A percentile compares a stretch with the other conserved stretches of the same genome.
Evolutionary conservation across 2,888 invertebrate genomes (phyloP).

Genomic region (Stenichneumon culpator): DNA sequence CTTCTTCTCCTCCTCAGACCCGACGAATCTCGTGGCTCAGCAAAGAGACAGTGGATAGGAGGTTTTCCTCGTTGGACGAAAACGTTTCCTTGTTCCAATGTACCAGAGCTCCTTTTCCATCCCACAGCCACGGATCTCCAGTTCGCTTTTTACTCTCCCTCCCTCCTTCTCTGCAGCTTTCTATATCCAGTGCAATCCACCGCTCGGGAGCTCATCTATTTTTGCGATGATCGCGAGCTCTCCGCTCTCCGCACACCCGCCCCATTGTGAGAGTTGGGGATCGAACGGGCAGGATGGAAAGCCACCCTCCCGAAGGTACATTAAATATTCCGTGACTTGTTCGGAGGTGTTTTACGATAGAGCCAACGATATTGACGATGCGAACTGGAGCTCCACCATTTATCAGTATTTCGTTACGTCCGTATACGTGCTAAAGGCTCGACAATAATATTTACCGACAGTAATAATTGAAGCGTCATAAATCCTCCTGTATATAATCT

Average conservation of each 20-base stretch:
- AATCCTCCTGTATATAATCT: background rate
- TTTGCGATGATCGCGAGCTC: slow-evolving; percentile 33
- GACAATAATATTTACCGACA: background rate
- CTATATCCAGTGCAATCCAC: slow-evolving; percentile 2
- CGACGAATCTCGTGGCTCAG: slow-evolving; percentile 42
- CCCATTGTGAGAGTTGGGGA: slow-evolving; percentile 9
- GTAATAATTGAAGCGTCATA: slow-evolving; percentile 7
- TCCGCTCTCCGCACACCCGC: background rate
- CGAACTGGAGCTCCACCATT: background rate
- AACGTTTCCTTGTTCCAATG: slow-evolving; percentile 59
- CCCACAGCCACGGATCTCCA: slow-evolving; percentile 50
- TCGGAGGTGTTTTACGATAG: slow-evolving; percentile 17
- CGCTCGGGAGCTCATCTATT: slow-evolving; percentile 41
- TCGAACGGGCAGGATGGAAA: background rate
- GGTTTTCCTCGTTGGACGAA: slow-evolving; percentile 39
- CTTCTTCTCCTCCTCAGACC: slow-evolving; percentile 18
- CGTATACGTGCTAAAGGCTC: background rate
- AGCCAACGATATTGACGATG: background rate
- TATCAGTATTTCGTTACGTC: background rate
- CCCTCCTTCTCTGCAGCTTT: slow-evolving; percentile 14
- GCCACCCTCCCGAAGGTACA: background rate
- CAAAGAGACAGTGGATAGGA: slow-evolving; percentile 19
- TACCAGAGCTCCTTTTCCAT: slow-evolving; percentile 48
- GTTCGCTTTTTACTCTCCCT: slow-evolving; percentile 51
- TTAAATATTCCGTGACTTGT: slow-evolving; percentile 45